Percentiles rank a stretch among this genome's conserved stretches.
Conservation (phyloP, 1,140 invertebrate genomes). For the Trypoxylus dichotomus region DNA sequence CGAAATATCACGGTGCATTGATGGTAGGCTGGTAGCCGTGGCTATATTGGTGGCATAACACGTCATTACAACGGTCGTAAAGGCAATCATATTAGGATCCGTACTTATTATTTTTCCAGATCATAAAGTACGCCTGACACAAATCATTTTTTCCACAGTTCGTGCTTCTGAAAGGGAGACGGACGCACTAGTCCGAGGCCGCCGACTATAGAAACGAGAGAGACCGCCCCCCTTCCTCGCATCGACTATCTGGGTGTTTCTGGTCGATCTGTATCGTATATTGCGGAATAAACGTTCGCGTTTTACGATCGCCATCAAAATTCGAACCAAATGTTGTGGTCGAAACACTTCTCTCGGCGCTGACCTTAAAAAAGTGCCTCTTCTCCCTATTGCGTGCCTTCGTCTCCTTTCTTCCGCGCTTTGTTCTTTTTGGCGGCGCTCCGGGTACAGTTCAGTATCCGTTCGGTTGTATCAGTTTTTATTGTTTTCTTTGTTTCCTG, state of each 20-base stretch:
- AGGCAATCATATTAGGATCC: constrained; percentile 45
- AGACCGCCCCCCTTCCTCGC: not conserved
- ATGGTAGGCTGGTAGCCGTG: not conserved
- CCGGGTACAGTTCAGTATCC: not conserved
- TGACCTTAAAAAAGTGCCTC: constrained; percentile 5
- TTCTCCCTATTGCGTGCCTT: not conserved
- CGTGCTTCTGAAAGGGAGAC: constrained; percentile 11
- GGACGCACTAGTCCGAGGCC: not conserved
- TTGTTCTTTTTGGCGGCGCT: not conserved
- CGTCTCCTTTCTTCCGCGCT: not conserved
- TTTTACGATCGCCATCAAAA: constrained; percentile 27
- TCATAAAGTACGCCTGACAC: constrained; percentile 41
- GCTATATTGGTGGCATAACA: constrained; percentile 33
- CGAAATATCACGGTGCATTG: not conserved
- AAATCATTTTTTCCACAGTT: constrained; percentile 41
- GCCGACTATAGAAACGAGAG: not conserved
- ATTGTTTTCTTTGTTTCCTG: constrained; percentile 13
- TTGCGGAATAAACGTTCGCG: constrained; percentile 25
- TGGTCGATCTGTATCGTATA: constrained; percentile 23
- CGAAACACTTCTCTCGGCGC: not conserved
- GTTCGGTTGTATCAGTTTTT: not conserved
- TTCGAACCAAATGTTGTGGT: constrained; percentile 17
- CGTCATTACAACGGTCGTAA: constrained; percentile 43
- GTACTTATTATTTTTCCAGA: constrained; percentile 47
- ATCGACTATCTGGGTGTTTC: constrained; percentile 7